Evolutionary conservation across 37 sponge, comb jelly and placozoan species (phyloP).

Genomic region (Halisarca cf. caerulea): DNA sequence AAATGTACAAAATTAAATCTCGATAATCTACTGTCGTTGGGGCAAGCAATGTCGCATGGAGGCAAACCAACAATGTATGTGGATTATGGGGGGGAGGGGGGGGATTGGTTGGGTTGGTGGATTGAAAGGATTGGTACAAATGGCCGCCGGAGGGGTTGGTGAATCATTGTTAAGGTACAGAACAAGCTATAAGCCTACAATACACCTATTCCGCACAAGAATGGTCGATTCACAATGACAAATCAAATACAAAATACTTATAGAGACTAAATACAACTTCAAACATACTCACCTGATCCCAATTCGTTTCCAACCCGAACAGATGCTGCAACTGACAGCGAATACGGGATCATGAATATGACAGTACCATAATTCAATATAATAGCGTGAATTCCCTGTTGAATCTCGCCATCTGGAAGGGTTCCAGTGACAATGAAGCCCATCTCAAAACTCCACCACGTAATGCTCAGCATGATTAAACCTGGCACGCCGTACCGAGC

Average conservation of each 20-base stretch:
- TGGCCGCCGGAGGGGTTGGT: not conserved
- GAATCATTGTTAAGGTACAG: not conserved
- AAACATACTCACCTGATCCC: constrained; percentile 48
- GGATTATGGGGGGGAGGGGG: too few species aligned
- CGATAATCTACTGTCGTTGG: too few species aligned
- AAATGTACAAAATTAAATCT: too few species aligned
- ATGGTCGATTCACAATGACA: too few species aligned
- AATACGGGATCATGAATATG: constrained; percentile 46
- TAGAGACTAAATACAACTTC: too few species aligned
- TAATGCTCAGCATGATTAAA: constrained; percentile 30
- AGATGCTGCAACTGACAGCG: constrained; percentile 24
- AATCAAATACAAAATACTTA: too few species aligned
- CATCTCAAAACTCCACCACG: constrained; percentile 52
- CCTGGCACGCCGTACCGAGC: constrained; percentile 55
- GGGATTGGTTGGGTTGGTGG: too few species aligned
- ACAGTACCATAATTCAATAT: constrained; percentile 23
- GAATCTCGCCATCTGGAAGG: constrained; percentile 5
- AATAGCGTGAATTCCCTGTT: constrained; percentile 43
- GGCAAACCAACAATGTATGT: too few species aligned
- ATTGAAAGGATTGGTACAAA: too few species aligned
- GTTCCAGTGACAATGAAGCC: constrained; percentile 47
- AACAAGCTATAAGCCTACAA: not conserved
- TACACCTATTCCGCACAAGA: too few species aligned
- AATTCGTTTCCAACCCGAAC: constrained; percentile 64
- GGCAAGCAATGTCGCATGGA: too few species aligned